A percentile compares a stretch with the other conserved stretches of the same genome.
Evolutionary conservation across 1,140 invertebrate species (phyloP).

Genomic region (Mizuhopecten yessoensis): DNA sequence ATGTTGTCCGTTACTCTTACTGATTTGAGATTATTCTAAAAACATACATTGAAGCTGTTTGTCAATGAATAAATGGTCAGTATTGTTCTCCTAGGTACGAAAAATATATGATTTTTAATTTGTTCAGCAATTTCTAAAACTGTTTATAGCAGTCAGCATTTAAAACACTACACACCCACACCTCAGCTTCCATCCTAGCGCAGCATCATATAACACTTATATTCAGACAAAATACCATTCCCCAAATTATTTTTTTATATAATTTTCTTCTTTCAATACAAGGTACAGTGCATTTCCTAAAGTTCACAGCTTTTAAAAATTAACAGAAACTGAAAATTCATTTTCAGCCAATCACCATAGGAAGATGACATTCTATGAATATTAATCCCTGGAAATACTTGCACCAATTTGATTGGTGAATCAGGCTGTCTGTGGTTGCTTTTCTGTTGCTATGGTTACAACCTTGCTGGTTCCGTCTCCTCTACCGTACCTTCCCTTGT

Average conservation of each 20-base stretch:
- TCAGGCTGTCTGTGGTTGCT: background rate
- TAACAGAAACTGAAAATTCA: background rate
- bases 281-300: no score
- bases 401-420: background rate
- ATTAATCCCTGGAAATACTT: background rate
- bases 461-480: slow-evolving; percentile 65
- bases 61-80: slow-evolving; percentile 19
- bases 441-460: slow-evolving; percentile 47
- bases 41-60: no score
- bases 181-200: background rate
- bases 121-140: background rate
- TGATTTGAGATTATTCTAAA: background rate
- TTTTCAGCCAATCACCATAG: background rate
- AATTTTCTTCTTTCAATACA: no score
- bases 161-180: background rate
- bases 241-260: no score
- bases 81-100: background rate
- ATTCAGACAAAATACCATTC: no score
- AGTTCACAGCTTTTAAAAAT: background rate
- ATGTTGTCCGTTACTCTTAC: background rate
- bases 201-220: background rate
- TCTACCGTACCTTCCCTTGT: slow-evolving; percentile 55
- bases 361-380: background rate
- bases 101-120: background rate
- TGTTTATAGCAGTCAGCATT: background rate